Evolutionary conservation across 1,140 invertebrate genomes (phyloP), one percentile per base, ranked within the genome.

Genomic region (Anastrepha obliqua): DNA sequence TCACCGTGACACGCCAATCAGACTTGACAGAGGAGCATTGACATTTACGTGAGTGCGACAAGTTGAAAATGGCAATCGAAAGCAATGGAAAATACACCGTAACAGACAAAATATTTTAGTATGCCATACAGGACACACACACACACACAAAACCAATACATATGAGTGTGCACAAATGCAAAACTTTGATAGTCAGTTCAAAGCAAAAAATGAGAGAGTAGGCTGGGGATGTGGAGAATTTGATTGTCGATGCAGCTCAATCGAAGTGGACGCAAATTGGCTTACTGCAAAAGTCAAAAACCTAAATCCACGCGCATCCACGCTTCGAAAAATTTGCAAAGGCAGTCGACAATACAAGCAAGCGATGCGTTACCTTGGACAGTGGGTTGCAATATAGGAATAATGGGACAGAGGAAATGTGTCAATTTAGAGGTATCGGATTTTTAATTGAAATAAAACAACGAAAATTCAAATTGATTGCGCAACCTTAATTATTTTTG

Each of bases 261-360:
- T 81, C n/a, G 74, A 81, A 55, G 44, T 81, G 74, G 74, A 81
- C 74, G 47, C n/a, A 81, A 81, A 81, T 81, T 81, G 74, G 47
- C 74, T 81, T 81, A 81, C 42, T 81, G 74, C 47, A 55, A 81
- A 81, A 81, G 74, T 81, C 74, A 81, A 81, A 81, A 81, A 55
- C 74, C 47, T 55, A 81, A 81, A 81, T 81, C 74, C 74, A 81
- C 74, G 70, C 70, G 44, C 70, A 51, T 74, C 13, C 42, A 74
- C 42, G 74, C 74, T 55, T 81, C 74, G 44, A 29, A 5, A 81
- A 81, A 81, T 81, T 81, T 55, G 47, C 74, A 81, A 81, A 81
- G 44, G 47, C 44, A 81, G 8, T 17, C 42, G n/a, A 81, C 47
- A 55, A 55, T 81, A 81, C 74, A 74, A 74, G 44, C 44, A 47